phyloP scores from a whole-genome alignment of 2,888 invertebrate species.

The Blastobasis lacticolella region DNA sequence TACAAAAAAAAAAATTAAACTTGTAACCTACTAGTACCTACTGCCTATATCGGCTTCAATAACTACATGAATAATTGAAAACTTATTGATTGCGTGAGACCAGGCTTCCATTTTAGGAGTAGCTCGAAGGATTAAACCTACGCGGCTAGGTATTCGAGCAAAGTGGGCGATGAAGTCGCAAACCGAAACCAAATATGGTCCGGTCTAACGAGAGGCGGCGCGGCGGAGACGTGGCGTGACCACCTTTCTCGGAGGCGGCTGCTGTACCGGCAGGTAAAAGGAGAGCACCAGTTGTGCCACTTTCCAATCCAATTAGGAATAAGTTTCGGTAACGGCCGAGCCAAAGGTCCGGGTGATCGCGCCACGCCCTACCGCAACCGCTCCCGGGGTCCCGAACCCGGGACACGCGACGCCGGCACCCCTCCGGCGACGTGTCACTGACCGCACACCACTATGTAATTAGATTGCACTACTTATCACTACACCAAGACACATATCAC shows the following conservation, averaged over 20 bases:
- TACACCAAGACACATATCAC: slow-evolving; percentile 34
- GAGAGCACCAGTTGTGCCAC: slow-evolving; percentile 33
- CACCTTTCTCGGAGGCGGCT: slow-evolving; percentile 28
- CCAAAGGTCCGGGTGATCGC: slow-evolving; percentile 23
- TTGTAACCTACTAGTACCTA: too few relatives aligned
- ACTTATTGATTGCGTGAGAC: background rate
- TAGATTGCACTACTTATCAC: slow-evolving; percentile 33
- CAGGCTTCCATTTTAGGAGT: slow-evolving; percentile 24
- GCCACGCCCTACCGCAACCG: slow-evolving; percentile 75
- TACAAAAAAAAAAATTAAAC: too few relatives aligned
- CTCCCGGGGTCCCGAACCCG: slow-evolving; percentile 44
- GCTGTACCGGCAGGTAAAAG: slow-evolving; percentile 34
- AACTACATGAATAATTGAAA: too few relatives aligned
- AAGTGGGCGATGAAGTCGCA: slow-evolving; percentile 53
- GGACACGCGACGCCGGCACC: slow-evolving; percentile 36
- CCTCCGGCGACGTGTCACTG: slow-evolving; percentile 50
- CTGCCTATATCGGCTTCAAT: too few relatives aligned
- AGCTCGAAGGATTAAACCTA: slow-evolving; percentile 47
- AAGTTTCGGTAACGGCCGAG: background rate
- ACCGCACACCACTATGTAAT: slow-evolving; percentile 48
- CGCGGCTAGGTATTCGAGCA: slow-evolving; percentile 23
- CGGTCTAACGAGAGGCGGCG: slow-evolving; percentile 33
- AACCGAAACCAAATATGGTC: slow-evolving; percentile 59
- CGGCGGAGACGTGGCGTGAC: slow-evolving; percentile 51
- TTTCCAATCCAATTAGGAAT: slow-evolving; percentile 24